These are phyloP conservation scores for Mechanitis messenoides DNA, from an alignment of 2,888 invertebrate genomes.

Conservation along the genomic window DNA sequence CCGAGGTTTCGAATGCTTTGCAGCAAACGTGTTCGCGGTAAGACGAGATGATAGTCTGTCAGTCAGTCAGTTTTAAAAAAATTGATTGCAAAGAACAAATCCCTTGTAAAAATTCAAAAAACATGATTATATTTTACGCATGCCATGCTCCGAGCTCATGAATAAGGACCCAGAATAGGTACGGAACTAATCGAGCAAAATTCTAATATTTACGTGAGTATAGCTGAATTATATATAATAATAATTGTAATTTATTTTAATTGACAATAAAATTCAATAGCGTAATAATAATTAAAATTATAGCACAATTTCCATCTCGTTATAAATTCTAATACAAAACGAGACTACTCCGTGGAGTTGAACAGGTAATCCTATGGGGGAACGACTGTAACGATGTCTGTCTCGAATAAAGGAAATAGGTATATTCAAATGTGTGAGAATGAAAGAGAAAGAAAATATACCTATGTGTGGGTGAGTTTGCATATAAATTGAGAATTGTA, in stretches of 20 bases:
- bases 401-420: neutral
- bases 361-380: slow-evolving; percentile 2
- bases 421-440: neutral
- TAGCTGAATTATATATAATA: no score
- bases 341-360: neutral
- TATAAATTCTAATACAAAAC: neutral
- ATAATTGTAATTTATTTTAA: neutral
- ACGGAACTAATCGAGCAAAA: no score
- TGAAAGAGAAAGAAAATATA: neutral
- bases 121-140: no score
- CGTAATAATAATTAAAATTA: neutral
- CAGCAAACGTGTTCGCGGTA: no score
- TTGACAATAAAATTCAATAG: neutral
- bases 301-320: neutral
- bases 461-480: neutral
- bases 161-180: no score
- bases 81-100: no score
- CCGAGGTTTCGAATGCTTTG: no score
- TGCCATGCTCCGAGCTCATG: no score
- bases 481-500: slow-evolving; percentile 4
- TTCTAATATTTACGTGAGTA: no score
- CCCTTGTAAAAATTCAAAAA: no score
- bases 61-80: no score
- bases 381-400: neutral
- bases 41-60: no score